Base-by-base conservation (phyloP, 1,140 invertebrate genomes). In the Diabrotica virgifera region DNA sequence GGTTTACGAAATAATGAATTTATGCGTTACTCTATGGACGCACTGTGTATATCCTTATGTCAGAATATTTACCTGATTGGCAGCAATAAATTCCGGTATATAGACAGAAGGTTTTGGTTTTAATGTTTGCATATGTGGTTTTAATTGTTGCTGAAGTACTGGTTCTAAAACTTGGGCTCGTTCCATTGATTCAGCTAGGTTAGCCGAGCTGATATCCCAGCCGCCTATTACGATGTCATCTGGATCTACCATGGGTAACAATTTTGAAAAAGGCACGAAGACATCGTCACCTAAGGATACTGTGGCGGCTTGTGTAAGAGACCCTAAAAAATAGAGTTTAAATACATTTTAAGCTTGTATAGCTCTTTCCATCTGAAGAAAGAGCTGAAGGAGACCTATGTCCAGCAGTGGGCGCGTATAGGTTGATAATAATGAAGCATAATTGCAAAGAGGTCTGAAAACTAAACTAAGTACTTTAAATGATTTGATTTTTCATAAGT, bases 81-180 rank as follows among this genome's bases (percentile, higher is more conserved):
- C 90, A n/a, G 96, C 96, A 72, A 98, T 96, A 75, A 96, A 98
- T 74, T 96, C 93, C 2, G 90, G 85, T 76, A 90, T 87, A 76
- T 96, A 98, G 60, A 96, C 88, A 0, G 94, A 93, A 8, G 92
- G 90, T 11, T 90, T 84, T 0, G 96, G 96, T 72, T 87, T 87
- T 72, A 96, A 82, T 0, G 83, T 70, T 2, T 83, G 75, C 88
- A 98, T 89, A 56, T 90, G 79, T 0, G 89, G 85, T 66, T 83
- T 84, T 0, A 97, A 77, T 78, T 94, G 87, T 66, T 89, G 82
- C 73, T 91, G 89, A 5, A 93, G 78, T 62, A 86, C 84, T 55
- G 85, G 83, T 70, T 92, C 90, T 9, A 92, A 76, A 2, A 92
- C 90, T 77, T 87, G 83, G 0, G 95, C 93, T 9, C 95, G 82